Evolutionary conservation across 2,113 vertebrate species (phyloP).

Genomic region (Python bivittatus): DNA sequence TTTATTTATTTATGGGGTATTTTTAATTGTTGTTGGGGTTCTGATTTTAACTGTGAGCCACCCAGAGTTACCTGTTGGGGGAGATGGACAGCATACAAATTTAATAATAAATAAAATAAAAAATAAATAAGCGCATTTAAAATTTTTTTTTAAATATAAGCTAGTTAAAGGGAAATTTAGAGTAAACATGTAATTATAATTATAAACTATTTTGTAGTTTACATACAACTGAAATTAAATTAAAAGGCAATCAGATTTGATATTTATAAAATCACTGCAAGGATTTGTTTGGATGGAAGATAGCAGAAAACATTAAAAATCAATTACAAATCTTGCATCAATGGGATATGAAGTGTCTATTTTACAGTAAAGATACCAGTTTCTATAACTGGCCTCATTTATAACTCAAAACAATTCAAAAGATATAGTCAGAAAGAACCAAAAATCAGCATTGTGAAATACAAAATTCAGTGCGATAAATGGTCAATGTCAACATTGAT

Average conservation of each 20-base stretch:
- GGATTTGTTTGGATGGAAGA: not conserved
- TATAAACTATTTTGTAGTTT: not conserved
- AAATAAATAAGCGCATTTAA: no score
- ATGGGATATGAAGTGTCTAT: not conserved
- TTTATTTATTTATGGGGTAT: no score
- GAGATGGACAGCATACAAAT: no score
- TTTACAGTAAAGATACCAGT: not conserved
- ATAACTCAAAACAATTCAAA: not conserved
- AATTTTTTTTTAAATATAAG: not conserved
- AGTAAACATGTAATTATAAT: not conserved
- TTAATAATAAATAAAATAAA: not conserved
- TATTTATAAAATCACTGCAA: not conserved
- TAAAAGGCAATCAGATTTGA: not conserved
- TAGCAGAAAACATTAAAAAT: not conserved
- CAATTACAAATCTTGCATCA: not conserved
- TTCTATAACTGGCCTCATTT: not conserved
- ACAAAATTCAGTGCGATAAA: not conserved
- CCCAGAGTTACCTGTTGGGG: no score
- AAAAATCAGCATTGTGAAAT: not conserved
- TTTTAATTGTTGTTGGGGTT: no score
- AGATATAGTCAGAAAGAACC: not conserved
- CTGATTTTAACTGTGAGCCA: no score
- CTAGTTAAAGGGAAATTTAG: slow-evolving; percentile 8
- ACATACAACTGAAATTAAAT: not conserved
- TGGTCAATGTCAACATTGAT: not conserved